A percentile compares a stretch with the other conserved stretches of the same genome.
phyloP scores from a whole-genome alignment of 2,888 invertebrate species.

The Cryptophagus acutangulus region DNA sequence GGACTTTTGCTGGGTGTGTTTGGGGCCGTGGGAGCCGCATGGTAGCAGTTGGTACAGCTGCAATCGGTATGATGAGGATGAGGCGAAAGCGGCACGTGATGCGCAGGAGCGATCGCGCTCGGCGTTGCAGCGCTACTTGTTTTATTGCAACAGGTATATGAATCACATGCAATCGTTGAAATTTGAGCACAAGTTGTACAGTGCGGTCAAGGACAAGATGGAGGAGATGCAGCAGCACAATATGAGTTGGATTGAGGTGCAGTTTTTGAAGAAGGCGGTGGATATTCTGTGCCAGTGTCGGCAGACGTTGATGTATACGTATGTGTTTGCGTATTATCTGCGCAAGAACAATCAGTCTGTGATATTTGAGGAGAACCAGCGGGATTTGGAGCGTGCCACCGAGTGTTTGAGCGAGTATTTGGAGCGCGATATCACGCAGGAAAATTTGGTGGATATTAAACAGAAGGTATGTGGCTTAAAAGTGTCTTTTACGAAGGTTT shows the following conservation, averaged over 20 bases:
- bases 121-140: constrained; percentile 93
- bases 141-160: constrained; percentile 95
- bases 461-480: no score
- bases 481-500: no score
- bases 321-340: constrained; percentile 98
- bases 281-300: constrained; percentile 96
- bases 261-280: constrained; percentile 96
- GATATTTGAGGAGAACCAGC: constrained; percentile 99
- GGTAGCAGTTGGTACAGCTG: constrained; percentile 96
- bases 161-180: constrained; percentile 99
- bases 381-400: constrained; percentile 97
- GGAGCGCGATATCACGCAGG: constrained; percentile 95
- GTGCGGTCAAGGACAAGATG: constrained; percentile 96
- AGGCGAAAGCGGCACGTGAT: constrained; percentile 93
- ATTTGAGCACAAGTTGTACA: constrained; percentile 96
- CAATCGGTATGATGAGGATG: constrained; percentile 92
- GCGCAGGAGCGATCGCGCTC: constrained; percentile 95
- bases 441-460: constrained; percentile 95
- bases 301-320: constrained; percentile 98
- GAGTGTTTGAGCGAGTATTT: constrained; percentile 96
- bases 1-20: constrained; percentile 99
- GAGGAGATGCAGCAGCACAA: constrained; percentile 99
- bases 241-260: constrained; percentile 99
- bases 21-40: constrained; percentile 98
- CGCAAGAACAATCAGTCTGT: constrained; percentile 97